Conservation (phyloP, 1,140 invertebrate species). For the Sycobia sp. region DNA sequence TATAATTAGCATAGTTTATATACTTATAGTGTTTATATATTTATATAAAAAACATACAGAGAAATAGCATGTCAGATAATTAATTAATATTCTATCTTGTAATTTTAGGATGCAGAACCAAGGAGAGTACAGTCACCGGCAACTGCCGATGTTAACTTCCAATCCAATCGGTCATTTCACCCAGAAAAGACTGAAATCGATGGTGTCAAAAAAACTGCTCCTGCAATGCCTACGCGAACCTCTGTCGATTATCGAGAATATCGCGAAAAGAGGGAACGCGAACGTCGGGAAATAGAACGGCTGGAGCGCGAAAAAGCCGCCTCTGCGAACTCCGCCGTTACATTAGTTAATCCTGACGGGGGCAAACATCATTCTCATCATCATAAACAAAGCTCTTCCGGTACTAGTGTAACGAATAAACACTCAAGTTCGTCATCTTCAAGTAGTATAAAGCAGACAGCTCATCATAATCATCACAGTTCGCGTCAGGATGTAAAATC, state of each 20-base stretch:
- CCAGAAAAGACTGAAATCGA: conserved; percentile 40
- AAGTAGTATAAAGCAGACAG: conserved; percentile 40
- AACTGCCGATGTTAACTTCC: conserved; percentile 45
- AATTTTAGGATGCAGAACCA: conserved; percentile 51
- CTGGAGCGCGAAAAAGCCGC: conserved; percentile 48
- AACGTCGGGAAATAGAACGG: conserved; percentile 57
- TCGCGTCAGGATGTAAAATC: conserved; percentile 48
- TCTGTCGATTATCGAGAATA: conserved; percentile 61
- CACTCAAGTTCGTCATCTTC: conserved; percentile 41
- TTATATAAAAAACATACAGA: too few species aligned
- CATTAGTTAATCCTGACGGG: conserved; percentile 34
- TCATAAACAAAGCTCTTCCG: conserved; percentile 43
- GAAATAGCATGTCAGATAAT: too few species aligned
- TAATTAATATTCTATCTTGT: too few species aligned
- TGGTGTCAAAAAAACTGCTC: conserved; percentile 47
- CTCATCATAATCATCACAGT: conserved; percentile 53
- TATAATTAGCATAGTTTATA: too few species aligned
- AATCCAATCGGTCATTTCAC: conserved; percentile 47
- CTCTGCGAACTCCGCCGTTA: conserved; percentile 1
- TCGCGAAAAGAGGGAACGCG: conserved; percentile 60
- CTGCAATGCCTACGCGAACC: conserved; percentile 33
- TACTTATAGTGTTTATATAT: too few species aligned
- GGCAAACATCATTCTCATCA: conserved; percentile 51
- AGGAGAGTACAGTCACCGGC: conserved; percentile 53
- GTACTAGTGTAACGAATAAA: conserved; percentile 40